Base-by-base conservation (phyloP, 2,797 vertebrate species). In the Odontamblyopus rebecca region DNA sequence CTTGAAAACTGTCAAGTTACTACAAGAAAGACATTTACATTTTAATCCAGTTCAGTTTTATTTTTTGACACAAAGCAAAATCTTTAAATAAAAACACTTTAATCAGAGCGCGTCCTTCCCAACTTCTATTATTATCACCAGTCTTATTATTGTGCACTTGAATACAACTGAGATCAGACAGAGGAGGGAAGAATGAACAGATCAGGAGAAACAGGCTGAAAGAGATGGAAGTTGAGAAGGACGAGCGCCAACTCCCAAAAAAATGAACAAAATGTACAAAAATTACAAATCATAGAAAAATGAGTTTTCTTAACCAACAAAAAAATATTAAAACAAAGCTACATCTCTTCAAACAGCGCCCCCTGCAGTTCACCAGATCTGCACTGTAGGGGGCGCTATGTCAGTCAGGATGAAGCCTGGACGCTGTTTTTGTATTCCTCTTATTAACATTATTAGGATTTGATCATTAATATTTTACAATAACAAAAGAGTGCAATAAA, bases 401-500 rank as follows among this genome's bases (percentile, higher is more conserved):
- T 66, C n/a, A 48, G 18, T 48, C n/a, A 50, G 13, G 44, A 66
- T 18, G 44, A 66, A 50, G 63, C 63, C 63, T 27, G 41, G 23
- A 29, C 44, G 9, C 50, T 44, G 62, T 12, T 62, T 44, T 64
- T 64, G 9, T 66, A 66, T 29, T 27, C 16, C 51, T 66, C 63
- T 89, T 89, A 90, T 92, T 88, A 88, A 89, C 85, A 90, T 88
- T 89, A 88, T 88, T 88, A 76, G 41, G 63, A 50, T 50, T 66
- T 86, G 77, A 80, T 89, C 76, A 89, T 86, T 89, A 81, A 82
- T 89, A 92, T 91, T 78, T 91, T 93, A 91, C 91, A 91, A 93
- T 90, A 90, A 70, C 80, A 86, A 91, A 92, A 92, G 88, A 92
- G 91, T 93, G 92, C 92, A 93, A 92, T 91, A 91, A 92, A 91